phyloP scores from a whole-genome alignment of 2,797 vertebrate genomes.

The Trichosurus vulpecula region DNA sequence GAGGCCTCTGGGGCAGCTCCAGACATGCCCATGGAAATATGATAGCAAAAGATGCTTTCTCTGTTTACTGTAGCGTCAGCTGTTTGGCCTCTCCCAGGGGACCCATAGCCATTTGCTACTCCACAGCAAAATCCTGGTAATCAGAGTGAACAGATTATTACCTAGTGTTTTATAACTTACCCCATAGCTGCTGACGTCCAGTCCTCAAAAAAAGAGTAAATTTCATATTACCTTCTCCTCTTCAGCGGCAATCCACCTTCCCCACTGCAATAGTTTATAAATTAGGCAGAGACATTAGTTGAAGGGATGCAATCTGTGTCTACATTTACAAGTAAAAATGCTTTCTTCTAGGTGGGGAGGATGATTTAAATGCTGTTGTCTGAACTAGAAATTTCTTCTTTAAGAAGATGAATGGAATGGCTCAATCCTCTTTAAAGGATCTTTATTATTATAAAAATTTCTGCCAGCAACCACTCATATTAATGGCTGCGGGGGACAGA shows the following conservation, averaged over 20 bases:
- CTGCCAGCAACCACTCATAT: constrained; percentile 69
- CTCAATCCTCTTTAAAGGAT: constrained; percentile 61
- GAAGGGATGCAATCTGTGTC: background rate
- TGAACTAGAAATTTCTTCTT: constrained; percentile 68
- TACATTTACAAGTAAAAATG: background rate
- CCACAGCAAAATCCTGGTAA: constrained; percentile 33
- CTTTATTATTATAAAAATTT: constrained; percentile 75
- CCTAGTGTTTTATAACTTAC: constrained; percentile 20
- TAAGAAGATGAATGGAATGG: constrained; percentile 66
- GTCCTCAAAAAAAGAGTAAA: background rate
- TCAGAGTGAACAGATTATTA: constrained; percentile 22
- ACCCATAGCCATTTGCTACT: constrained; percentile 1
- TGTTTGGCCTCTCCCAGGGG: constrained; percentile 35
- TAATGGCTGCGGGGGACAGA: constrained; percentile 76
- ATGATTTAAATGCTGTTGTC: constrained; percentile 10
- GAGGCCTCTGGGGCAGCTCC: background rate
- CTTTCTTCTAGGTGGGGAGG: background rate
- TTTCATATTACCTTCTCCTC: background rate
- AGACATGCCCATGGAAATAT: background rate
- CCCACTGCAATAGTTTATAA: background rate
- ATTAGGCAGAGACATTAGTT: background rate
- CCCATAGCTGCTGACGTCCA: background rate
- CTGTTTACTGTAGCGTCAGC: constrained; percentile 46
- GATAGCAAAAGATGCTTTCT: constrained; percentile 30
- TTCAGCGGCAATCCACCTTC: background rate